Conservation (phyloP, 2,113 vertebrate species). For the Myiopsitta monachus region DNA sequence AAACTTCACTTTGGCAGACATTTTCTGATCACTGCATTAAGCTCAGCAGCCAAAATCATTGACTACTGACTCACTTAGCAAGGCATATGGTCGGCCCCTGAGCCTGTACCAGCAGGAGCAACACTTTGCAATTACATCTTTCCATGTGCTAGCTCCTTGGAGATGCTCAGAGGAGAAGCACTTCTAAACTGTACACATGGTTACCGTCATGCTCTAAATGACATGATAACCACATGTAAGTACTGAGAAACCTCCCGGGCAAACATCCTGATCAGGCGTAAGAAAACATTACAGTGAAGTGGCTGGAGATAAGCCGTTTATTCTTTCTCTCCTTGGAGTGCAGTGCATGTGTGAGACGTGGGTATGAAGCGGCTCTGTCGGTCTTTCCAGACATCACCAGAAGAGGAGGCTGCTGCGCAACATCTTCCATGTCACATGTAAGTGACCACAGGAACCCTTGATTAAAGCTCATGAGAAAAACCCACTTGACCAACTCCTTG, state of each 20-base stretch:
- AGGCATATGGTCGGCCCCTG: background rate
- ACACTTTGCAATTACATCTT: background rate
- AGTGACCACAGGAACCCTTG: background rate
- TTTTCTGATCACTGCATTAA: background rate
- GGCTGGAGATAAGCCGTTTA: background rate
- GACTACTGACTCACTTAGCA: conserved; percentile 20
- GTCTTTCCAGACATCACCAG: background rate
- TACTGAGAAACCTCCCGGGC: background rate
- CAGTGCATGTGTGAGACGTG: background rate
- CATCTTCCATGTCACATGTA: background rate
- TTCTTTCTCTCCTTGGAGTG: background rate
- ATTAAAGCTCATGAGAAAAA: background rate
- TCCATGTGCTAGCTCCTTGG: background rate
- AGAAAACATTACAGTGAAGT: background rate
- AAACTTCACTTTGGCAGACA: background rate
- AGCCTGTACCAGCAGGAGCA: background rate
- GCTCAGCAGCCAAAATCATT: background rate
- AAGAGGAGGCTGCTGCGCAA: background rate
- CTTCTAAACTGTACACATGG: background rate
- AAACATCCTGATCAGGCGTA: background rate
- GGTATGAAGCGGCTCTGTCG: background rate
- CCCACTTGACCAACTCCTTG: background rate
- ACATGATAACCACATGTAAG: background rate
- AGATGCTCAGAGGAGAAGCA: background rate
- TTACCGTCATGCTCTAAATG: background rate